These are phyloP conservation scores for Ethmia dodecea DNA, from an alignment of 2,888 invertebrate genomes.

Conservation along the genomic window DNA sequence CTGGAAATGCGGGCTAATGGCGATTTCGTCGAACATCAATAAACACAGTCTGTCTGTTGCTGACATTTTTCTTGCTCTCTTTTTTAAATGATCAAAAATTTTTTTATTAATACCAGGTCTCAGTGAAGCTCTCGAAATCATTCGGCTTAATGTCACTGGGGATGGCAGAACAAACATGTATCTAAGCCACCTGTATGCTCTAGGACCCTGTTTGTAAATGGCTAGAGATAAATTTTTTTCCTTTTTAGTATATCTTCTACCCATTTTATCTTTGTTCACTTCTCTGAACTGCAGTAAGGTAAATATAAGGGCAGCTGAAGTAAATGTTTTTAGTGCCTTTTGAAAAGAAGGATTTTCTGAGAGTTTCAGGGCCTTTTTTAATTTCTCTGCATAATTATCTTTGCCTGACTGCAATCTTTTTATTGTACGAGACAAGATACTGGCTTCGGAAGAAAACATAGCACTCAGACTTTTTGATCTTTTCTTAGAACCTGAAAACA, in stretches of 20 bases:
- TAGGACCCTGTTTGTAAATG: slow-evolving; percentile 14
- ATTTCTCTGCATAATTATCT: too few relatives aligned
- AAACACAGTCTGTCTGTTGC: slow-evolving; percentile 18
- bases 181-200: slow-evolving; percentile 15
- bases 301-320: too few relatives aligned
- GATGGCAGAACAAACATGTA: slow-evolving; percentile 18
- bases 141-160: slow-evolving; percentile 14
- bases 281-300: slow-evolving; percentile 6
- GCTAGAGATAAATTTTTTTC: slow-evolving; percentile 2
- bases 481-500: too few relatives aligned
- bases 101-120: slow-evolving; percentile 22
- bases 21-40: slow-evolving; percentile 27
- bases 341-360: too few relatives aligned
- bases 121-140: slow-evolving; percentile 13
- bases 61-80: slow-evolving; percentile 18
- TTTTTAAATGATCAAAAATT: slow-evolving; percentile 20
- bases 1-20: slow-evolving; percentile 19
- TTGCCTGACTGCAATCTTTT: too few relatives aligned
- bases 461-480: too few relatives aligned
- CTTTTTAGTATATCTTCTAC: not conserved
- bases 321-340: too few relatives aligned
- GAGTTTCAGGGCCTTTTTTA: too few relatives aligned
- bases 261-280: not conserved
- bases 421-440: too few relatives aligned
- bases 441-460: too few relatives aligned